Conservation (phyloP, 2,113 vertebrate genomes). For the Oplegnathus fasciatus region DNA sequence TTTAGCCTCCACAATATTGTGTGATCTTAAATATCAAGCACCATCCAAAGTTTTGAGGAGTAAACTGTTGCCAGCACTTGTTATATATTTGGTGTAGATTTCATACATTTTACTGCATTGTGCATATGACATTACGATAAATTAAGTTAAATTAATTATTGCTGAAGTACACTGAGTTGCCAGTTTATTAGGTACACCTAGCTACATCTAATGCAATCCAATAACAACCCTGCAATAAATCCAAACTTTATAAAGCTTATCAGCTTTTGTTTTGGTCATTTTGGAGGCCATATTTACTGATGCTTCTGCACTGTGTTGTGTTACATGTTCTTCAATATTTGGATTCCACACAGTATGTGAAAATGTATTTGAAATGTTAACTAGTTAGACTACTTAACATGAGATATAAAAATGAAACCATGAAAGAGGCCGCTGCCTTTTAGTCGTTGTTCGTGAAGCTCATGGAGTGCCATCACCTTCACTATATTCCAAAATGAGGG, state of each 20-base stretch:
- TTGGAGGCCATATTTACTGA: background rate
- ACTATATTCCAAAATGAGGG: background rate
- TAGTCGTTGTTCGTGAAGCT: background rate
- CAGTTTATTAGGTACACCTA: conserved; percentile 6
- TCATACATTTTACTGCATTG: conserved; percentile 3
- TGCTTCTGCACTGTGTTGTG: background rate
- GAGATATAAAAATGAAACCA: background rate
- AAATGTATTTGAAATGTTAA: background rate
- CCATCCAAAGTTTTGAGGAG: conserved; percentile 4
- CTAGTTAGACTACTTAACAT: background rate
- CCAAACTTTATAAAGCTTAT: background rate
- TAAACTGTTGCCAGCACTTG: background rate
- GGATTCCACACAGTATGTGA: background rate
- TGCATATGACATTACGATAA: background rate
- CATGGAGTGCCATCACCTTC: background rate
- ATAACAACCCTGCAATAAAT: background rate
- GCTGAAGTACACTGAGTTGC: background rate
- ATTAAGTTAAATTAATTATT: background rate
- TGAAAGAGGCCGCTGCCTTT: background rate
- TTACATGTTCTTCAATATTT: background rate
- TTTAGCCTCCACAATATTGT: background rate
- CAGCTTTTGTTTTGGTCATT: background rate
- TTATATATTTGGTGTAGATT: background rate
- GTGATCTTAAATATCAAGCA: conserved; percentile 10
- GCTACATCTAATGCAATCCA: background rate